phyloP scores from a whole-genome alignment of 53 echinoderm and acorn worm genomes.

The Astropecten irregularis region DNA sequence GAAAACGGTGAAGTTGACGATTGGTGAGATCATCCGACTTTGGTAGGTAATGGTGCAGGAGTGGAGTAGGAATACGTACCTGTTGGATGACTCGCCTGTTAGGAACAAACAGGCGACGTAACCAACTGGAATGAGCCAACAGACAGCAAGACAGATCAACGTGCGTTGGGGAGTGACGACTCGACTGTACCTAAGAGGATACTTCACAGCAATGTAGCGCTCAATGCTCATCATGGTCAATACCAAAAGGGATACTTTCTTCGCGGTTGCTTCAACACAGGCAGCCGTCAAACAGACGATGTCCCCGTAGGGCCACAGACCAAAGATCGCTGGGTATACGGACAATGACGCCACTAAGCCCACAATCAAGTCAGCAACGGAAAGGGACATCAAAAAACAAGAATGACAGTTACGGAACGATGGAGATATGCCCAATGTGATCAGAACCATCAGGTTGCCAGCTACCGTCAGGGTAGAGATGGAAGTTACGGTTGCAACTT shows the following conservation, averaged over 20 bases:
- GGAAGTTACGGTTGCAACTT: not conserved
- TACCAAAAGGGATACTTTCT: conserved; percentile 10
- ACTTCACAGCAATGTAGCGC: conserved; percentile 37
- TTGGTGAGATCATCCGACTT: not conserved
- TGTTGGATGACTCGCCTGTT: not conserved
- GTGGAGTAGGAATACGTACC: not conserved
- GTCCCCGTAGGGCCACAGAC: conserved; percentile 15
- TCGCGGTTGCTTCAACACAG: not conserved
- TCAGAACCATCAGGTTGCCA: conserved; percentile 3
- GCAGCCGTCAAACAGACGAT: not conserved
- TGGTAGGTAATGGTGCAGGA: conserved; percentile 41
- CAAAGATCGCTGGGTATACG: not conserved
- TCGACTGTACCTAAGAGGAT: conserved; percentile 14
- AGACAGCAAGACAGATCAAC: not conserved
- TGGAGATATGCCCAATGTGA: not conserved
- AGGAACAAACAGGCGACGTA: not conserved
- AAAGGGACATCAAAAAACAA: not conserved
- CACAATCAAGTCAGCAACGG: not conserved
- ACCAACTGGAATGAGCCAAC: not conserved
- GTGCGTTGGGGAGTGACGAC: not conserved
- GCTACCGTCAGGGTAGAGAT: not conserved
- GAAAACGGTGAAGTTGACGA: not conserved
- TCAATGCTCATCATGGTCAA: conserved; percentile 29
- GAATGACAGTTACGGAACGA: conserved; percentile 33
- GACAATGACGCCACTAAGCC: not conserved